phyloP scores from a whole-genome alignment of 2,888 invertebrate genomes.

The Quadroppia sp. region DNA sequence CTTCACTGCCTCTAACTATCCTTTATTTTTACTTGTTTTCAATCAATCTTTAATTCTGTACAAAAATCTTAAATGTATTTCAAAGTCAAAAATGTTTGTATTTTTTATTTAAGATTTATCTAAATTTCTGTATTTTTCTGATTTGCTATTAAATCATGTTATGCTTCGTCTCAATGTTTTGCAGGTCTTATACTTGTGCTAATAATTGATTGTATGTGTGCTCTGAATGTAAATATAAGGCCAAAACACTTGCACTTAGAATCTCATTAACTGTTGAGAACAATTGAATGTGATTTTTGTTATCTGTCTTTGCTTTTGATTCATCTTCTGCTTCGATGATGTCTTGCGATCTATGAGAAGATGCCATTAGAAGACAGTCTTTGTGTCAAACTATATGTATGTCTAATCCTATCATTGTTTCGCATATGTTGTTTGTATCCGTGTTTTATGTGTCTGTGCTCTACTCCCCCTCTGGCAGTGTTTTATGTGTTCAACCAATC shows the following conservation, averaged over 20 bases:
- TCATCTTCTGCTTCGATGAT: not conserved
- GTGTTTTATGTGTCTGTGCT: not conserved
- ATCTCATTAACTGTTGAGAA: slow-evolving; percentile 25
- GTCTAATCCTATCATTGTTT: not conserved
- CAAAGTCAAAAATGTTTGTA: too few species aligned
- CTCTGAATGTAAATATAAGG: slow-evolving; percentile 1
- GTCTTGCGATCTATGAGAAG: not conserved
- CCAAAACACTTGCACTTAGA: slow-evolving; percentile 16
- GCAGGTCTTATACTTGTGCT: not conserved
- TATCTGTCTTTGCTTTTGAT: slow-evolving; percentile 9
- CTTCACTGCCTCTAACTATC: slow-evolving; percentile 32
- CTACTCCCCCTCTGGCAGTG: slow-evolving; percentile 24
- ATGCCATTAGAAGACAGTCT: not conserved
- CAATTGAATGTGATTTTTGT: slow-evolving; percentile 26
- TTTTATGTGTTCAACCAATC: slow-evolving; percentile 16
- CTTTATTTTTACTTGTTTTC: slow-evolving; percentile 19
- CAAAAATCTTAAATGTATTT: not conserved
- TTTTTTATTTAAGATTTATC: too few species aligned
- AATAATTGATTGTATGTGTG: not conserved
- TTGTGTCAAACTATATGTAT: not conserved
- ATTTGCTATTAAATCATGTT: not conserved
- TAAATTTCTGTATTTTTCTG: too few species aligned
- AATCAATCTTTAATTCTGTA: not conserved
- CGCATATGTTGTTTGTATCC: slow-evolving; percentile 24
- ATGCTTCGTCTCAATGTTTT: not conserved